A percentile compares a stretch with the other conserved stretches of the same genome.
Conservation (phyloP, 2,797 vertebrate genomes). For the Enteromius thamalakanensis region DNA sequence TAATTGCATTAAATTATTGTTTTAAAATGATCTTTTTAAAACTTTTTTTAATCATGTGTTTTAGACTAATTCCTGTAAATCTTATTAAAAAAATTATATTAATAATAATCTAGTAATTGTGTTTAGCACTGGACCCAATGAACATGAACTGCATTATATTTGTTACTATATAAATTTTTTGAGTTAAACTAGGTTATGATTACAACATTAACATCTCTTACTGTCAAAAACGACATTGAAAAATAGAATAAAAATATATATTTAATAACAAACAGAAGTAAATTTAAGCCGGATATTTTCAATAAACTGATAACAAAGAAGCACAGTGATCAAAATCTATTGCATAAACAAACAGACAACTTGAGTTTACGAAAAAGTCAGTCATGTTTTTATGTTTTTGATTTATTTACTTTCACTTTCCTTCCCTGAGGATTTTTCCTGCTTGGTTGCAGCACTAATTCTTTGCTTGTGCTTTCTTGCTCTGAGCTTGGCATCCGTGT, state of each 20-base stretch:
- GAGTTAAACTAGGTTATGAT: background rate
- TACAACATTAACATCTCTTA: background rate
- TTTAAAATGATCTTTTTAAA: background rate
- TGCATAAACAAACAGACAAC: slow-evolving; percentile 5
- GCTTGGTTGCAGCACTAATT: slow-evolving; percentile 2
- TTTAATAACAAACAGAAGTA: slow-evolving; percentile 40
- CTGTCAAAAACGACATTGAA: background rate
- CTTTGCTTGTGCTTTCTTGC: slow-evolving; percentile 31
- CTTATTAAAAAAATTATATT: background rate
- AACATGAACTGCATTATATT: background rate
- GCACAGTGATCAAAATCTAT: background rate
- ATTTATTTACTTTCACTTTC: slow-evolving; percentile 18
- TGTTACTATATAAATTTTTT: background rate
- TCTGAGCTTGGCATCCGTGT: slow-evolving; percentile 16
- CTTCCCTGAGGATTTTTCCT: slow-evolving; percentile 17
- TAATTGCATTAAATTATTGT: background rate
- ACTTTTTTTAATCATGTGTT: background rate
- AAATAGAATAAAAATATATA: background rate
- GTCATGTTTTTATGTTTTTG: slow-evolving; percentile 2
- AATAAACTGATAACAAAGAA: slow-evolving; percentile 68
- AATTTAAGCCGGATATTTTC: slow-evolving; percentile 57
- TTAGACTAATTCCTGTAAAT: slow-evolving; percentile 9
- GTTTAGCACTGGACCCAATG: background rate
- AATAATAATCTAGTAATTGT: background rate
- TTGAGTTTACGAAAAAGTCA: background rate